Percentiles rank a stretch among this genome's conserved stretches.
Conservation (phyloP, 2,113 vertebrate genomes). For the Ciconia stormi region DNA sequence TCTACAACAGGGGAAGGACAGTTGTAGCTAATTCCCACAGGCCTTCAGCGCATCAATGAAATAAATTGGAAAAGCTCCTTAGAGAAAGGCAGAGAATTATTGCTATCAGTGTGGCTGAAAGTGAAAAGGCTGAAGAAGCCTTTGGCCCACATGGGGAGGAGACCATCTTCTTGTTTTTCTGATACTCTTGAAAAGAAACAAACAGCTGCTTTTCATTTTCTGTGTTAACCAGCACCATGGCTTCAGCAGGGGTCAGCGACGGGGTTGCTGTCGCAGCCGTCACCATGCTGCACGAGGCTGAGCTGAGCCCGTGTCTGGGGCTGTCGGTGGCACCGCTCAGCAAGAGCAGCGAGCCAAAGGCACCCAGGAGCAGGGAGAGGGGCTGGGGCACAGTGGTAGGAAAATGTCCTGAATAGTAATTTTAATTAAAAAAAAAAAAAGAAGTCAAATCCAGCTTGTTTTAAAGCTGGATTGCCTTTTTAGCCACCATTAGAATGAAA, state of each 20-base stretch:
- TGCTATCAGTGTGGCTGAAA: background rate
- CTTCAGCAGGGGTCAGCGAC: background rate
- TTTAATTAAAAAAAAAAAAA: background rate
- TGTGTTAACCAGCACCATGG: background rate
- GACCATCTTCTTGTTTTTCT: constrained; percentile 25
- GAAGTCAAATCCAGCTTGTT: background rate
- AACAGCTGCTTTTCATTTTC: constrained; percentile 6
- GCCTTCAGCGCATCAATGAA: background rate
- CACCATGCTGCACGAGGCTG: accelerated
- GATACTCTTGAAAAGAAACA: constrained; percentile 19
- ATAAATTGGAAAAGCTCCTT: background rate
- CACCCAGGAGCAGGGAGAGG: background rate
- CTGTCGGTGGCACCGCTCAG: background rate
- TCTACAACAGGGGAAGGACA: background rate
- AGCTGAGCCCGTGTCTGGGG: background rate
- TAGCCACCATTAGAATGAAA: background rate
- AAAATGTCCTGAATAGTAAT: background rate
- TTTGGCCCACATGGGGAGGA: background rate
- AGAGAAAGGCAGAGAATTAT: background rate
- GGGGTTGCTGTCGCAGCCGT: background rate
- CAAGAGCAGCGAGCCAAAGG: background rate
- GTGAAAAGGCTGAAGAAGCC: constrained; percentile 18
- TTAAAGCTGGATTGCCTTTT: background rate
- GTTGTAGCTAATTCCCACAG: background rate
- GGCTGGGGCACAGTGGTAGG: background rate